phyloP scores from a whole-genome alignment of 2,113 vertebrate genomes.

The Epinephelus cyanopodus region DNA sequence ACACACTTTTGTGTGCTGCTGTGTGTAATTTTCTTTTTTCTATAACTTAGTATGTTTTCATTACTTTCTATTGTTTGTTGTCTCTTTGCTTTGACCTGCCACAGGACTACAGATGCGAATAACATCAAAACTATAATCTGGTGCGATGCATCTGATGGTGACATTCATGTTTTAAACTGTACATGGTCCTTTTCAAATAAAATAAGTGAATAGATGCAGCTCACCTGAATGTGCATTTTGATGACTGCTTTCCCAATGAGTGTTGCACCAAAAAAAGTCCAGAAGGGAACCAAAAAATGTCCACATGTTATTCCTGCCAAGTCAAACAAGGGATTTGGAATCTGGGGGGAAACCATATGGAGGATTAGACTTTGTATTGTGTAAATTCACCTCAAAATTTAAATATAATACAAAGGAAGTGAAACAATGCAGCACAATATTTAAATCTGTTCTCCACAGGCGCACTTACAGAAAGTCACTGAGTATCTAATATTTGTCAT shows the following conservation, averaged over 20 bases:
- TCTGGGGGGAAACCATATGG: conserved; percentile 73
- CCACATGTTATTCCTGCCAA: conserved; percentile 91
- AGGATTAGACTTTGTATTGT: neutral
- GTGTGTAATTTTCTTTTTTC: neutral
- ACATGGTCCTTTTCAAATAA: no score
- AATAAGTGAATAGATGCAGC: conserved; percentile 20
- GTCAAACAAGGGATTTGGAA: conserved; percentile 92
- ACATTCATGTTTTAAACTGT: no score
- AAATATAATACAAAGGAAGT: neutral
- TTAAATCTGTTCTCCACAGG: neutral
- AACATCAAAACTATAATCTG: no score
- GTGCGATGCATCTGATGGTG: no score
- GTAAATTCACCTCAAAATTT: neutral
- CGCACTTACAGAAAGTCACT: neutral
- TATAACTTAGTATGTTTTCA: neutral
- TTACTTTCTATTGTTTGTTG: neutral
- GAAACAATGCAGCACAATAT: neutral
- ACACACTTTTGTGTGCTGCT: neutral
- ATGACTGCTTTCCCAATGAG: conserved; percentile 91
- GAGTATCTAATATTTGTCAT: neutral
- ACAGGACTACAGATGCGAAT: no score
- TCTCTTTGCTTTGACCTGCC: no score
- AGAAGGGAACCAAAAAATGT: conserved; percentile 92
- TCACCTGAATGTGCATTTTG: conserved; percentile 95
- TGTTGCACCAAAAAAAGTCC: conserved; percentile 93